Base-by-base conservation (phyloP, 2,888 invertebrate genomes). In the Diarsia rubi region DNA sequence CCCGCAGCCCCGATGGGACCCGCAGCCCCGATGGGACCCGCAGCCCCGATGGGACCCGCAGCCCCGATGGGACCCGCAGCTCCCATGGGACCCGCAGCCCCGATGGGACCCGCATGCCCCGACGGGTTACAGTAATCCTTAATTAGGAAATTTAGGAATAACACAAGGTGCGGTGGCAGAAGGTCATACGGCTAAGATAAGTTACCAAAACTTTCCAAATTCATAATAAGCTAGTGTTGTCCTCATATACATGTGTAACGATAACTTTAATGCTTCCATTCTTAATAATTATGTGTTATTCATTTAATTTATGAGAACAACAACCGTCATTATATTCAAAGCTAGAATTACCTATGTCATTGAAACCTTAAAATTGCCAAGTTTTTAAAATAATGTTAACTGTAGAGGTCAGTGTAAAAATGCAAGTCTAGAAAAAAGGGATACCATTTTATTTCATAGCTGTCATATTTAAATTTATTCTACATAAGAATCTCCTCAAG, bases 201-300 rank as follows among this genome's bases (percentile, higher is more conserved):
- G 27, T 27, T 8, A 19, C 21, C 1, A 21, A 42, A 24, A 54
- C 11, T 54, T 59, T 19, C 12, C 21, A 47, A 24, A 71, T 52
- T 16, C 21, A 1, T 16, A 19, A 69, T 76, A 76, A 70, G 0
- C 44, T 76, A 65, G 64, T 70, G 77, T 60, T 77, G 64, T 65
- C 6, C 44, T 24, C 57, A 16, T 49, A 63, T 24, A 44, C 19
- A 5, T 59, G 1, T 21, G 11, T n/a, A 11, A 44, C 45, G 52
- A 68, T 68, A 74, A 75, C 11, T 16, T 27, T 1, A 69, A 64
- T 44, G 21, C 12, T 31, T 11, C 19, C 45, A 45, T 64, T 59
- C 14, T 47, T n/a, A n/a, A n/a, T n/a, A n/a, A n/a, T n/a, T n/a
- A 59, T 21, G 19, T 62, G 45, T 67, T 47, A 57, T 19, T 45